Evolutionary conservation across 2,888 invertebrate species (phyloP).

Genomic region (Aradus depressus): DNA sequence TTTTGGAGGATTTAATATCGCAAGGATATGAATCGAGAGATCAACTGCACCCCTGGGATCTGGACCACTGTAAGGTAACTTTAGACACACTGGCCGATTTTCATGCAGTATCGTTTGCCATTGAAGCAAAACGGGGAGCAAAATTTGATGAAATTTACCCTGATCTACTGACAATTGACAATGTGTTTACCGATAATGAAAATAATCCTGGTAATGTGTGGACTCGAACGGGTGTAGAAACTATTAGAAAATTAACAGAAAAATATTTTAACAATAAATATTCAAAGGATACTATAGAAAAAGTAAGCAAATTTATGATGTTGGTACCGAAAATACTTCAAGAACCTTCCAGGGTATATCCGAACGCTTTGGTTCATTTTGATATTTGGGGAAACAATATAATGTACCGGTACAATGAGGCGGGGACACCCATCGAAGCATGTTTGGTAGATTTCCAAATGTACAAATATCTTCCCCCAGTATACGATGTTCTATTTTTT

Average conservation of each 20-base stretch:
- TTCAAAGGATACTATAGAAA: neutral
- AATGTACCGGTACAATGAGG: conserved; percentile 13
- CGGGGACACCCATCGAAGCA: conserved; percentile 3
- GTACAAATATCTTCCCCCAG: conserved; percentile 9
- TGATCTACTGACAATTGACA: conserved; percentile 8
- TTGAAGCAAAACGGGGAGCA: conserved; percentile 4
- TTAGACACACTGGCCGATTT: conserved; percentile 11
- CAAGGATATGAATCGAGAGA: conserved; percentile 9
- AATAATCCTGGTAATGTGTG: neutral
- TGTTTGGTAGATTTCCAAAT: conserved; percentile 19
- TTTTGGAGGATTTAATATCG: conserved; percentile 14
- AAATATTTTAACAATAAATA: conserved; percentile 2
- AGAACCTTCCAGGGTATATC: neutral
- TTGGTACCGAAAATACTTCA: neutral
- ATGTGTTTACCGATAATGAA: conserved; percentile 10
- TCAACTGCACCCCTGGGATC: conserved; percentile 4
- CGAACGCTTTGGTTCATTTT: conserved; percentile 12
- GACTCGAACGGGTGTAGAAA: conserved; percentile 1
- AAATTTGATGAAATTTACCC: conserved; percentile 7
- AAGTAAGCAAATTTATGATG: neutral
- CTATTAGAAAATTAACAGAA: conserved; percentile 1
- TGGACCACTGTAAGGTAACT: conserved; percentile 9
- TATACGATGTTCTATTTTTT: conserved; percentile 10
- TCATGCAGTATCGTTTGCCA: conserved; percentile 16
- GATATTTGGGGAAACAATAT: conserved; percentile 21